phyloP scores from a whole-genome alignment of 1,140 invertebrate species.

The Archivesica marissinica region DNA sequence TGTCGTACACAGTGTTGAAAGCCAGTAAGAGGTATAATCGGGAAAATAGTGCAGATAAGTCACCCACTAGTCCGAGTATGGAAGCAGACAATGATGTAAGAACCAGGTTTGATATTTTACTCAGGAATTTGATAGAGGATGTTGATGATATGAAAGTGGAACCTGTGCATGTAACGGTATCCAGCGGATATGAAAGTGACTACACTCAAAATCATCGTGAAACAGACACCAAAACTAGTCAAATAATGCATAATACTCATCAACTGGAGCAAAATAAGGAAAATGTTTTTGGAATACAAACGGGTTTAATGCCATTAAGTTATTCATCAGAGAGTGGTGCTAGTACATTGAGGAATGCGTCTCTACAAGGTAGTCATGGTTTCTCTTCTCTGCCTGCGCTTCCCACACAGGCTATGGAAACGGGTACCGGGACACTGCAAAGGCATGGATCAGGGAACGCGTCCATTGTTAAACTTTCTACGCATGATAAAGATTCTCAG shows the following conservation, averaged over 20 bases:
- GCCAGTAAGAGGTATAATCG: slow-evolving; percentile 47
- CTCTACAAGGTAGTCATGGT: slow-evolving; percentile 16
- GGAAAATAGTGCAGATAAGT: slow-evolving; percentile 35
- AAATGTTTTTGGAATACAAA: too few relatives aligned
- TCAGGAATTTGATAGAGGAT: slow-evolving; percentile 51
- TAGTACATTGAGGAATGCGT: slow-evolving; percentile 1
- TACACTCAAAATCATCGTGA: slow-evolving; percentile 60
- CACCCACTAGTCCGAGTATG: slow-evolving; percentile 29
- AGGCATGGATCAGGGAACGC: not conserved
- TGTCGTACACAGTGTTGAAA: slow-evolving; percentile 50
- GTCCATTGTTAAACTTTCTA: slow-evolving; percentile 3
- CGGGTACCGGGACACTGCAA: not conserved
- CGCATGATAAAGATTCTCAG: slow-evolving; percentile 22
- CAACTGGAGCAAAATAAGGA: slow-evolving; percentile 19
- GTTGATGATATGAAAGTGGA: slow-evolving; percentile 51
- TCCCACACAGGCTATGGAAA: slow-evolving; percentile 27
- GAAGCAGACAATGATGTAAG: slow-evolving; percentile 47
- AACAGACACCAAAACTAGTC: slow-evolving; percentile 2
- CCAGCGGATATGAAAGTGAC: slow-evolving; percentile 77
- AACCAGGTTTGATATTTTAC: slow-evolving; percentile 47
- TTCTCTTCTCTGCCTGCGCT: slow-evolving; percentile 49
- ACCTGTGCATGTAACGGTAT: slow-evolving; percentile 70
- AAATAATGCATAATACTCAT: not conserved
- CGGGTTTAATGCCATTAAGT: not conserved
- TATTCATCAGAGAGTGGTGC: slow-evolving; percentile 57